These are phyloP conservation scores for Varanus salvator DNA, from an alignment of 2,113 vertebrate genomes.

Conservation along the genomic window DNA sequence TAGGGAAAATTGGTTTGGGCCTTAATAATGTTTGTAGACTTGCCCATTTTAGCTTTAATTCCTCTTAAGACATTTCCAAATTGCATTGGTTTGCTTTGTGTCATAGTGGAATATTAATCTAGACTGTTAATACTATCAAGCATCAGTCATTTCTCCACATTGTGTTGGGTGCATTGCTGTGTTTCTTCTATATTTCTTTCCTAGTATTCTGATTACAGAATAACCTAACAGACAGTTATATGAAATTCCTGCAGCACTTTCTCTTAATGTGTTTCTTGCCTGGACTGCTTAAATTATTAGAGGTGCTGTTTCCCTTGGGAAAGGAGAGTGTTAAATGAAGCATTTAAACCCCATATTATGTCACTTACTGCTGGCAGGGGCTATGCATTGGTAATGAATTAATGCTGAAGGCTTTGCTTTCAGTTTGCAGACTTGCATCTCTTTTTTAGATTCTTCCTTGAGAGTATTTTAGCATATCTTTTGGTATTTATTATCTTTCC, in stretches of 20 bases:
- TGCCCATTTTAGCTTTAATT: conserved; percentile 23
- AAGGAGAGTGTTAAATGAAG: neutral
- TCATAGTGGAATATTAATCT: conserved; percentile 24
- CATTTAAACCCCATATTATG: neutral
- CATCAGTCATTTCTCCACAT: conserved; percentile 4
- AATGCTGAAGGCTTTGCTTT: neutral
- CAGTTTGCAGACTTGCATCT: conserved; percentile 17
- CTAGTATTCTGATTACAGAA: conserved; percentile 45
- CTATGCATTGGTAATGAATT: neutral
- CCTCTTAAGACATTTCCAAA: conserved; percentile 46
- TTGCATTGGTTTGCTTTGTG: neutral
- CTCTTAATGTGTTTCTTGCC: neutral
- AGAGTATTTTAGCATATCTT: conserved; percentile 21
- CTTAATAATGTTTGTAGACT: neutral
- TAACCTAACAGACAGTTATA: conserved; percentile 54
- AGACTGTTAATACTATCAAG: neutral
- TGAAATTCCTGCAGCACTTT: conserved; percentile 5
- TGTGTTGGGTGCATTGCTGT: conserved; percentile 26
- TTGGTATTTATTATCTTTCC: conserved; percentile 23
- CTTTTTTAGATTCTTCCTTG: conserved; percentile 20
- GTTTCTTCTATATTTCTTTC: conserved; percentile 47
- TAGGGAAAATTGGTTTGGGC: neutral
- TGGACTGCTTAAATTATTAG: neutral
- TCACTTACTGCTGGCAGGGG: neutral
- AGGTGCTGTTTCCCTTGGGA: neutral